Evolutionary conservation across 2,113 vertebrate genomes (phyloP), one percentile per base, ranked within the genome.

Genomic region (Odocoileus virginianus): DNA sequence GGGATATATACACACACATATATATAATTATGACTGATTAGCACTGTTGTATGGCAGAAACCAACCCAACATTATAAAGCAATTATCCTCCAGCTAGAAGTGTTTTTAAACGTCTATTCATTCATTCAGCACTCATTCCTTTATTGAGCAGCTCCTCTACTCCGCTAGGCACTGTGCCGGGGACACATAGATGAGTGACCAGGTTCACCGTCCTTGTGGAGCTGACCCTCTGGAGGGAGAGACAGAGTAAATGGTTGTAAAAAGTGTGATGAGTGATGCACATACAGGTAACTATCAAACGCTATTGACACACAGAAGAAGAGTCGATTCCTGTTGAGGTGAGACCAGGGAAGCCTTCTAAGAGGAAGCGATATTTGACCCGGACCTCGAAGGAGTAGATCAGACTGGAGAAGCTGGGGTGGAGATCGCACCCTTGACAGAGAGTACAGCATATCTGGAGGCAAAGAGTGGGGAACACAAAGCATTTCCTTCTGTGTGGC

Each of bases 181-280:
- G 27, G 40, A 47, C 47, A 30, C 45, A 60, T 10, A 61, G 54
- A 23, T 12, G 25, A 76, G 58, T 16, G 33, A 16, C 55, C 50
- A 40, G 12, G 64, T 40, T 23, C 11, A 5, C 25, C 71, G 50
- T 64, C 60, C 15, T 60, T 12, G 27, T 50, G 5, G 83, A 74
- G 5, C 47, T 89, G 52, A 11, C 8, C 9, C 67, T 89, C 67
- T 91, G 17, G 17, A 33, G 17, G 14, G 2, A n/a, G 9, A 55
- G 27, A 6, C 1, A 23, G 10, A 28, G 33, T 25, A 33, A 43
- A 50, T 17, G 13, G 14, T 10, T 87, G 15, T 19, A 14, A 54
- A 54, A 64, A n/a, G 3, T 0, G 2, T 58, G 43, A 15, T 3
- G 43, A 55, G 21, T 15, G 2, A 14, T 15, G 11, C 19, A 30